Evolutionary conservation across 2,888 invertebrate species (phyloP), one percentile per base, ranked within the genome.

Genomic region (Drosophila parthenogenetica): DNA sequence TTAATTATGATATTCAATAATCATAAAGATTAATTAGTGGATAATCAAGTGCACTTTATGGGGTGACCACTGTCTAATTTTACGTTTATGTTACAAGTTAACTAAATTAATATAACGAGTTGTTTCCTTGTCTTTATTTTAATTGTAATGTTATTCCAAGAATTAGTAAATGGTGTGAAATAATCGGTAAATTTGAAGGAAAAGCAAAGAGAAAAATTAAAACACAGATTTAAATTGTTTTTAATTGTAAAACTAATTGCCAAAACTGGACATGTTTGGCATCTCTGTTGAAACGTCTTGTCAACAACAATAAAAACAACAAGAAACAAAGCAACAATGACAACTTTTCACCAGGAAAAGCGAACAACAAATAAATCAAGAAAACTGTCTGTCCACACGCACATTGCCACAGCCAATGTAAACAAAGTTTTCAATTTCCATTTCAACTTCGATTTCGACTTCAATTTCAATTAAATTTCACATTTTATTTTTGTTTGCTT

Each of bases 291-390:
- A 78, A 68, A 70, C 45, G 50, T 14, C 57, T 37, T 69, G 72
- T 63, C 55, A 45, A 40, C 42, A 17, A 35, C 29, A 32, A 22
- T 40, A 48, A 16, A 19, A 49, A 46, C 57, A 51, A 35, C 37
- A 25, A 29, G 16, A 29, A 35, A 25, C 58, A 62, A 37, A 42
- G 13, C 39, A 67, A 53, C 69, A 84, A 61, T 64, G 66, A 63
- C 86, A 76, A 71, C 87, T 71, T 84, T 87, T 80, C 80, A 87
- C 86, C 88, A 83, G 84, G 86, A 86, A 71, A 69, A 54, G 35
- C 11, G 13, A 22, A 55, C 48, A 46, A 13, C 13, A 16, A 49
- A 62, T 42, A 19, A 50, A 42, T 16, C 54, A 51, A 62, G 46
- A 40, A 37, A 39, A 25, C 1, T 35, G 3, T 17, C 39, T 53